phyloP scores from a whole-genome alignment of 1,140 invertebrate genomes.

The Solenopsis fugax region DNA sequence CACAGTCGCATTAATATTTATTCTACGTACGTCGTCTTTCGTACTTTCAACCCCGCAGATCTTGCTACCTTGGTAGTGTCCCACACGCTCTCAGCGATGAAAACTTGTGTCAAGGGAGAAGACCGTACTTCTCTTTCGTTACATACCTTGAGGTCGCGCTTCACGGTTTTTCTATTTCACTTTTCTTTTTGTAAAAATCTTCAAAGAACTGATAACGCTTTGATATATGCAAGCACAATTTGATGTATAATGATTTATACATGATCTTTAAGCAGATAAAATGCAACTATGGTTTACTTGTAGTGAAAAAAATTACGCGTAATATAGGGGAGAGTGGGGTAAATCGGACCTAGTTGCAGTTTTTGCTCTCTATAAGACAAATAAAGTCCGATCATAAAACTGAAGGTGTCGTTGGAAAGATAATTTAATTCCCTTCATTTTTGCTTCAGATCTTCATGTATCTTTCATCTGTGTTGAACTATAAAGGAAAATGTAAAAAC shows the following conservation, averaged over 20 bases:
- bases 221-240: neutral
- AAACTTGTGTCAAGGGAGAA: slow-evolving; percentile 54
- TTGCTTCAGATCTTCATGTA: too few relatives aligned
- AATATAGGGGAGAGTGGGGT: too few relatives aligned
- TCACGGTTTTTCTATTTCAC: neutral
- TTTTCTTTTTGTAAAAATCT: neutral
- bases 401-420: too few relatives aligned
- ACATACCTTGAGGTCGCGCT: neutral
- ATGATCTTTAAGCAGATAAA: neutral
- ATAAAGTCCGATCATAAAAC: too few relatives aligned
- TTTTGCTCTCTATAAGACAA: too few relatives aligned
- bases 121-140: slow-evolving; percentile 14
- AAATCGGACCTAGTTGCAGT: too few relatives aligned
- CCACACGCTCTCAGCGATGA: slow-evolving; percentile 39
- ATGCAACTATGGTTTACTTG: neutral
- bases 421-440: too few relatives aligned
- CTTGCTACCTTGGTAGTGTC: neutral
- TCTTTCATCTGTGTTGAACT: too few relatives aligned
- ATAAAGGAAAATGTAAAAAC: too few relatives aligned
- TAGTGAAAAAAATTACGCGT: neutral
- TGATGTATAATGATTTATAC: neutral
- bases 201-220: neutral
- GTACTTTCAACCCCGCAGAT: slow-evolving; percentile 29
- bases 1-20: slow-evolving; percentile 77
- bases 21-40: slow-evolving; percentile 65